Evolutionary conservation across 2,797 vertebrate species (phyloP).

Genomic region (Otolemur crassicaudatus): DNA sequence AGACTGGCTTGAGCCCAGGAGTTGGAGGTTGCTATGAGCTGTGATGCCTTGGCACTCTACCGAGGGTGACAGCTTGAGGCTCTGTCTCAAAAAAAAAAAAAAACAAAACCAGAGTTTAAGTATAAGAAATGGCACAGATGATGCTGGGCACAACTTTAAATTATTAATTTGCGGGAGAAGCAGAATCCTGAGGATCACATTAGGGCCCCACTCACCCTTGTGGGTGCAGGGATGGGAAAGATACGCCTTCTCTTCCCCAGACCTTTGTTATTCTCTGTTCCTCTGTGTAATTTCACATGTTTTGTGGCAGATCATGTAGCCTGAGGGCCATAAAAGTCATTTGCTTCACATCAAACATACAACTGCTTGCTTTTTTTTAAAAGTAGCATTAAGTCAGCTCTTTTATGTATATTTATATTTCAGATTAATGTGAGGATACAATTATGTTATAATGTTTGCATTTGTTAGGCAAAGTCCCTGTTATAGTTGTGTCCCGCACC

Average conservation of each 20-base stretch:
- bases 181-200: background rate
- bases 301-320: background rate
- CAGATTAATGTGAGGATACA: too few species aligned
- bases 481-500: too few species aligned
- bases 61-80: too few species aligned
- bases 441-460: too few species aligned
- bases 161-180: background rate
- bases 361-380: background rate
- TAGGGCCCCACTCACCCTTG: background rate
- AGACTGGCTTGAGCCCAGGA: too few species aligned
- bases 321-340: background rate
- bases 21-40: too few species aligned
- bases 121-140: background rate
- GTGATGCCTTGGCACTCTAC: too few species aligned
- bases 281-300: background rate
- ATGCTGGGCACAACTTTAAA: background rate
- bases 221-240: background rate
- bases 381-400: too few species aligned
- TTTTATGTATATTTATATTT: too few species aligned
- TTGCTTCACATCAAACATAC: background rate
- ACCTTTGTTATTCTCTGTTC: background rate
- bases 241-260: background rate
- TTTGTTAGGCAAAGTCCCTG: too few species aligned
- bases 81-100: too few species aligned
- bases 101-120: background rate